Evolutionary conservation across 2,113 vertebrate species (phyloP).

Genomic region (Sebastes schlegelii): DNA sequence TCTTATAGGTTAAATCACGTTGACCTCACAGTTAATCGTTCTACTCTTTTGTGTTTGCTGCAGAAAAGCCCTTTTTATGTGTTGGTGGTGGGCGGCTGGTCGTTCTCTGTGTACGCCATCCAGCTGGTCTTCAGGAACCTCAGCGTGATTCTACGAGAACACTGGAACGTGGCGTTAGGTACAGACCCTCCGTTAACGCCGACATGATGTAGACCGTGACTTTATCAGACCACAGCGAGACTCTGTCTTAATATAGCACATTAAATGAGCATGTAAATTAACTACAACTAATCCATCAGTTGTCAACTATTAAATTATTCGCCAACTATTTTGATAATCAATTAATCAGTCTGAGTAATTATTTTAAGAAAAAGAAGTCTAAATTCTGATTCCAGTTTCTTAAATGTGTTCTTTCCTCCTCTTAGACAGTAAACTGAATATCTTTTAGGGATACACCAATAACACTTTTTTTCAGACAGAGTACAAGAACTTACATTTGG

Average conservation of each 20-base stretch:
- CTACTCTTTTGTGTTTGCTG: slow-evolving; percentile 16
- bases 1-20: neutral
- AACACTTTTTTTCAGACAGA: no score
- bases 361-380: no score
- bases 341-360: no score
- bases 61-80: slow-evolving; percentile 95
- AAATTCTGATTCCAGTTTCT: no score
- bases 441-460: no score
- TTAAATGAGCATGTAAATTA: neutral
- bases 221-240: neutral
- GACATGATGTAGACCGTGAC: neutral
- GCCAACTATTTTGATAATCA: no score
- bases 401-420: no score
- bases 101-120: slow-evolving; percentile 95
- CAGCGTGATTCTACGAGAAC: slow-evolving; percentile 87
- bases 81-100: slow-evolving; percentile 93
- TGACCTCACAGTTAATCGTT: neutral
- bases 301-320: no score
- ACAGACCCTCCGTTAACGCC: slow-evolving; percentile 37
- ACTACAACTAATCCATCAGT: no score
- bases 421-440: no score
- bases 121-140: slow-evolving; percentile 95
- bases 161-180: slow-evolving; percentile 94
- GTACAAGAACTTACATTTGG: no score
- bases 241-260: neutral